These are phyloP conservation scores for Arnoldichthys spilopterus DNA, from an alignment of 2,797 vertebrate genomes.

Conservation along the genomic window DNA sequence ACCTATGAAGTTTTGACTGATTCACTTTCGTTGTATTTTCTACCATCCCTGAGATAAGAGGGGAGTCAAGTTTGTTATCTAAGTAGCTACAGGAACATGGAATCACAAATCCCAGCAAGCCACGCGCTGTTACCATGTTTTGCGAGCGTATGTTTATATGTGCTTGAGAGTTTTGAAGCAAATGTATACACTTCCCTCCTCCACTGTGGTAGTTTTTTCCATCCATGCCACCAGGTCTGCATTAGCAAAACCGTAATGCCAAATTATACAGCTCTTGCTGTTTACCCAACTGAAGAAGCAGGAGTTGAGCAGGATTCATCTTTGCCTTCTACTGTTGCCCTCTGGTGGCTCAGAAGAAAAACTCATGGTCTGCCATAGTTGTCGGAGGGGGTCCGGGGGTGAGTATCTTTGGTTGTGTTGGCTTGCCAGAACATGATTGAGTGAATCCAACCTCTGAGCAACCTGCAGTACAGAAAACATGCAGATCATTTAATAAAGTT, in stretches of 20 bases:
- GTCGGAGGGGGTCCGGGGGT: background rate
- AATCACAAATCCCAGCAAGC: conserved; percentile 68
- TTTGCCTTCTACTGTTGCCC: conserved; percentile 12
- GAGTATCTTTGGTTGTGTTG: conserved; percentile 32
- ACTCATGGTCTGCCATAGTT: conserved; percentile 1
- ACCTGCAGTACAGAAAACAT: conserved; percentile 11
- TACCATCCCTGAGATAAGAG: conserved; percentile 65
- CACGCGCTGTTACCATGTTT: conserved; percentile 62
- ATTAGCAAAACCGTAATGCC: background rate
- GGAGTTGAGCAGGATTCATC: background rate
- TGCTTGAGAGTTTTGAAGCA: conserved; percentile 6
- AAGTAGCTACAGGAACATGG: conserved; percentile 67
- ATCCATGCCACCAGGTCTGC: background rate
- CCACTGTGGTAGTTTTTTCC: background rate
- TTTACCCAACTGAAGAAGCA: conserved; percentile 14
- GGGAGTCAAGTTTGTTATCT: conserved; percentile 61
- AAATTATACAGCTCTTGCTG: background rate
- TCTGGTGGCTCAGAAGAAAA: conserved; percentile 20
- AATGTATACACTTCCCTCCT: background rate
- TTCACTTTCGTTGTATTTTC: conserved; percentile 43
- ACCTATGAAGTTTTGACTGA: conserved; percentile 78
- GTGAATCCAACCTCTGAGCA: conserved; percentile 25
- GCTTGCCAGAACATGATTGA: conserved; percentile 32
- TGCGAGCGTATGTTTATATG: conserved; percentile 32
- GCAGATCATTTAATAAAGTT: no score